Conservation (phyloP, 2,113 vertebrate genomes). For the Monarcha castaneiventris region DNA sequence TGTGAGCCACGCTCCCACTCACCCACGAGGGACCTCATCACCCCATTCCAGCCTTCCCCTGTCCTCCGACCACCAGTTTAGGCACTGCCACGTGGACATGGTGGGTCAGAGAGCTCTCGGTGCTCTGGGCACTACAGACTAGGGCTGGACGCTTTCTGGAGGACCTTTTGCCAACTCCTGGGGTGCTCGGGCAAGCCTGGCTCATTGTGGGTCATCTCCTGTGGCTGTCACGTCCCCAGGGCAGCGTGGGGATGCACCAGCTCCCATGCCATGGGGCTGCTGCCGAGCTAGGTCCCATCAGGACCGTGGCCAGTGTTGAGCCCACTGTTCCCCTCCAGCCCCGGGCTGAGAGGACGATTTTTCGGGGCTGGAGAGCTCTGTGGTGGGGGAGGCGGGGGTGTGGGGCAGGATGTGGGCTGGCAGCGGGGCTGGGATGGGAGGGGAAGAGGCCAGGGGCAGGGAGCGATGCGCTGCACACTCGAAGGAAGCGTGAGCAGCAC, state of each 20-base stretch:
- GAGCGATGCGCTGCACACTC: neutral
- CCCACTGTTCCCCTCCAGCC: rapidly evolving
- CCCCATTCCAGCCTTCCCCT: neutral
- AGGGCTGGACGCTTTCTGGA: neutral
- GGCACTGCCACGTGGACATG: neutral
- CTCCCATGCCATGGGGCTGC: neutral
- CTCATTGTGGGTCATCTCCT: neutral
- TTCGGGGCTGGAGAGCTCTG: neutral
- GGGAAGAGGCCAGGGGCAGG: conserved; percentile 31
- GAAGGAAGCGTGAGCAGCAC: neutral
- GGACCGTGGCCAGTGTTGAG: neutral
- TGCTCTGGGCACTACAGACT: neutral
- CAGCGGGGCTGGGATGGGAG: neutral
- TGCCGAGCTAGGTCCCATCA: neutral
- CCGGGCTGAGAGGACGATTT: rapidly evolving
- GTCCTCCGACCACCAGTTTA: rapidly evolving
- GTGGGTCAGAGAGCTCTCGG: neutral
- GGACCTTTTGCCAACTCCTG: neutral
- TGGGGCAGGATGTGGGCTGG: conserved; percentile 19
- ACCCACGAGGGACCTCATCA: neutral
- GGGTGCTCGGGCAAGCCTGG: rapidly evolving
- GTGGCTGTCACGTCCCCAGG: neutral
- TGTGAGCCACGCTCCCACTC: neutral
- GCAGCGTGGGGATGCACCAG: neutral
- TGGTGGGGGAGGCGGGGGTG: rapidly evolving